Base-by-base conservation (phyloP, 2,113 vertebrate genomes). In the Stercorarius parasiticus region DNA sequence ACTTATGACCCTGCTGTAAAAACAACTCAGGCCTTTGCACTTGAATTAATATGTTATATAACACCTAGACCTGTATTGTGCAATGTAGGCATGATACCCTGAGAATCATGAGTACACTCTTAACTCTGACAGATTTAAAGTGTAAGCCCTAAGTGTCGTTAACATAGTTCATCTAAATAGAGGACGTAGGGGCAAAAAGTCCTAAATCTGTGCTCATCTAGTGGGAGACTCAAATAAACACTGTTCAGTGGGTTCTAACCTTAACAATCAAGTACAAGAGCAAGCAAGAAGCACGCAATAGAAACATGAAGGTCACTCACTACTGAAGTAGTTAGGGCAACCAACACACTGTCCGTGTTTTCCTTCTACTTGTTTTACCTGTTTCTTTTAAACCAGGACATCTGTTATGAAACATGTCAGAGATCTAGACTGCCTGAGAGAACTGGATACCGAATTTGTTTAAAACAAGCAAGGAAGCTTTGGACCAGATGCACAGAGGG, bases 21-120 rank as follows among this genome's bases (percentile, higher is more conserved):
- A 95, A 62, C 53, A 91, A 20, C 71, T 90, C 82, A 94, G 81
- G 93, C 81, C 87, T 94, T 94, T 93, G 84, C 65, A 82, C 73
- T 85, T 85, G 53, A 84, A 84, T 72, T 87, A 76, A 61, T 62
- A 38, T 56, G 34, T 95, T 84, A 65, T 85, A 72, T 82, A 94
- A 93, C 70, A 90, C n/a, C 26, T n/a, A 69, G 58, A n/a, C 17
- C 11, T 58, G 9, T 53, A 53, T 87, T 91, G 62, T 38, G 77
- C 83, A 95, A 95, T 4, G 21, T 5, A 91, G 43, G 21, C 52
- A 56, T 3, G 15, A 61, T 77, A 89, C 29, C 8, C 30, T 38
- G 49, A 67, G 27, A 91, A 82, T 58, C 56, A 34, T 53, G 47
- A 82, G 45, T 36, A n/a, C 32, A 32, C 45, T 89, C 36, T 45